Evolutionary conservation across 2,888 invertebrate genomes (phyloP).

Genomic region (Muscina levida): DNA sequence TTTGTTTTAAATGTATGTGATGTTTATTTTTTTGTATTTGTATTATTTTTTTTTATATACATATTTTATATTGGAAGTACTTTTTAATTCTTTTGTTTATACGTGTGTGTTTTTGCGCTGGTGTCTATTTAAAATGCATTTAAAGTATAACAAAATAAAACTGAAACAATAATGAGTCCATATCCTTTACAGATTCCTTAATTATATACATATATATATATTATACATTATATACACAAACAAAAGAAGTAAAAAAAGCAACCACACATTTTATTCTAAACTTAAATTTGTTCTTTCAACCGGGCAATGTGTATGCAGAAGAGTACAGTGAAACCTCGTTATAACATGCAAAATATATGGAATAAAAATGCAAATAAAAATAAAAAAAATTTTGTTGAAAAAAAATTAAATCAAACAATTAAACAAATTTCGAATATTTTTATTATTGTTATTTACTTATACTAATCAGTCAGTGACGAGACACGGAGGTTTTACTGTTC

Average conservation of each 20-base stretch:
- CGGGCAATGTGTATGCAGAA: background rate
- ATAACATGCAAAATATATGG: background rate
- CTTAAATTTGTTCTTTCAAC: conserved; percentile 13
- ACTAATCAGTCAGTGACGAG: background rate
- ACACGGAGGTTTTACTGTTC: conserved; percentile 32
- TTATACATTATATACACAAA: conserved; percentile 53
- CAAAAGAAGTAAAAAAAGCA: background rate
- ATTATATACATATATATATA: conserved; percentile 44
- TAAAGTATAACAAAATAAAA: conserved; percentile 53
- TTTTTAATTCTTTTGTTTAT: conserved; percentile 29
- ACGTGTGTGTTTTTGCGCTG: too few relatives aligned
- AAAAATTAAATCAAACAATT: conserved; percentile 4
- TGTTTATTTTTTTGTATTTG: conserved; percentile 15
- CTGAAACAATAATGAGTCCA: conserved; percentile 63
- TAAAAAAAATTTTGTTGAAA: conserved; percentile 5
- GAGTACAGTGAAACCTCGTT: conserved; percentile 21
- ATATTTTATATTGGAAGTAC: conserved; percentile 8
- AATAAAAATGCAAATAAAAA: too few relatives aligned
- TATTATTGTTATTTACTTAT: conserved; percentile 19
- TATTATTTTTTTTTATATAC: conserved; percentile 23
- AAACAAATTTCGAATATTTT: conserved; percentile 20
- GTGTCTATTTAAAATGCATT: conserved; percentile 63
- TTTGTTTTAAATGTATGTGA: conserved; percentile 43
- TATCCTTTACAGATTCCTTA: conserved; percentile 57
- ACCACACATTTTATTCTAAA: too few relatives aligned